Evolutionary conservation across 2,113 vertebrate species (phyloP).

Genomic region (Gila orcuttii): DNA sequence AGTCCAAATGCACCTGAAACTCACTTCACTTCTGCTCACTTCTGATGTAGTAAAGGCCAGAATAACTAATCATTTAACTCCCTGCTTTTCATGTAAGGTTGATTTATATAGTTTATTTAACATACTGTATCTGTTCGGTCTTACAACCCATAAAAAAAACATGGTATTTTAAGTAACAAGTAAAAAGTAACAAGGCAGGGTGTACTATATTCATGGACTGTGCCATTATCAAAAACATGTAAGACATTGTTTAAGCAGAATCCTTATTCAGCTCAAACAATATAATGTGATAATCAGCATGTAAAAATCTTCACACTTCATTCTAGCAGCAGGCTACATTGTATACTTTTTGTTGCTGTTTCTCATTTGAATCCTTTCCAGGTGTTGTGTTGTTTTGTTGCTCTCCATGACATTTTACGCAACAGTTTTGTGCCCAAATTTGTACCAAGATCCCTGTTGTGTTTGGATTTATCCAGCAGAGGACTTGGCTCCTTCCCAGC

Average conservation of each 20-base stretch:
- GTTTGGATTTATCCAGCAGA: conserved; percentile 49
- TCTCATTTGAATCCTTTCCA: conserved; percentile 53
- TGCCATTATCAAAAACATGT: neutral
- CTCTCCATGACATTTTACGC: conserved; percentile 36
- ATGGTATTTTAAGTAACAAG: too few relatives aligned
- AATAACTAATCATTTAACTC: neutral
- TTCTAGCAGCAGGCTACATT: conserved; percentile 24
- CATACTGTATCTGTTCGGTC: neutral
- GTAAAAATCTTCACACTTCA: conserved; percentile 8
- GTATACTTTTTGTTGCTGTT: conserved; percentile 34
- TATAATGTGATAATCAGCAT: neutral
- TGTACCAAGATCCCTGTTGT: conserved; percentile 57
- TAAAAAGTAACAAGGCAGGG: neutral
- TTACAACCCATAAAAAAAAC: neutral
- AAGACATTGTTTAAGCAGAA: neutral
- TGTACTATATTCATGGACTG: neutral
- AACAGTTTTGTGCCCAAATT: conserved; percentile 50
- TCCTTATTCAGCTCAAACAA: neutral
- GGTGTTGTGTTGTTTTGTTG: conserved; percentile 50
- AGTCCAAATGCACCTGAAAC: neutral
- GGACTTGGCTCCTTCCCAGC: conserved; percentile 52
- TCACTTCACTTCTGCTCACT: too few relatives aligned
- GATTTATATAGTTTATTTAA: neutral
- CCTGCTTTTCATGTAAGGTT: neutral
- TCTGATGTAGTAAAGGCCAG: neutral